Evolutionary conservation across 2,113 vertebrate species (phyloP).

Genomic region (Vanacampus margaritifer): DNA sequence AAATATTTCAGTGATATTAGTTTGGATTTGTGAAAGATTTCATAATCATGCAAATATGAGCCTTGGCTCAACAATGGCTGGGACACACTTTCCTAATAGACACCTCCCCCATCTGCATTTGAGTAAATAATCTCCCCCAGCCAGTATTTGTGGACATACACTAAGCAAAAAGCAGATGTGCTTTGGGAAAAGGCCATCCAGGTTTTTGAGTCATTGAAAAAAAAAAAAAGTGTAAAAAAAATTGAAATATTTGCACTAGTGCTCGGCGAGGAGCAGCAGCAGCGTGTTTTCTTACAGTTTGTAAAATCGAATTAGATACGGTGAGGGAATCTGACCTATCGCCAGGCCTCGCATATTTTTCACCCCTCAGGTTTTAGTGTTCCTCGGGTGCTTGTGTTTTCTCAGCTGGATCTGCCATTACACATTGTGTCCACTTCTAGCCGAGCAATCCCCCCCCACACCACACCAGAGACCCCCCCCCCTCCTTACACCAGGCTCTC

Average conservation of each 20-base stretch:
- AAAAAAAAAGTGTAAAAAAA: neutral
- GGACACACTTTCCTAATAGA: neutral
- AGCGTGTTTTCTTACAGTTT: slow-evolving; percentile 77
- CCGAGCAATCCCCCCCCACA: slow-evolving; percentile 54
- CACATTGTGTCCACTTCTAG: slow-evolving; percentile 67
- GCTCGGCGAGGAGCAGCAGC: slow-evolving; percentile 53
- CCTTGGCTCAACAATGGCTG: neutral
- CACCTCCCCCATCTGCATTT: neutral
- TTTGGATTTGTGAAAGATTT: neutral
- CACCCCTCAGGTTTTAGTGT: slow-evolving; percentile 74
- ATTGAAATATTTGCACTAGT: slow-evolving; percentile 30
- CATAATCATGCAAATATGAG: neutral
- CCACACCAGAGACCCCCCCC: neutral
- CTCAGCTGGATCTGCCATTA: slow-evolving; percentile 78
- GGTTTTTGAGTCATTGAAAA: neutral
- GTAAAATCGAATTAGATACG: slow-evolving; percentile 81
- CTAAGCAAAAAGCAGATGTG: neutral
- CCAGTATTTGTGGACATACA: neutral
- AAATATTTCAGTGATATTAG: neutral
- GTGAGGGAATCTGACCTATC: slow-evolving; percentile 76
- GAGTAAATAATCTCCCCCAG: neutral
- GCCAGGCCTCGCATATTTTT: slow-evolving; percentile 70
- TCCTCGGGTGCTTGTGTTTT: slow-evolving; percentile 77
- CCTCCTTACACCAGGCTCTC: slow-evolving; percentile 10
- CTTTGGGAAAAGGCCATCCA: neutral